Evolutionary conservation across 2,888 invertebrate species (phyloP).

Genomic region (Dasysyrphus tricinctus): DNA sequence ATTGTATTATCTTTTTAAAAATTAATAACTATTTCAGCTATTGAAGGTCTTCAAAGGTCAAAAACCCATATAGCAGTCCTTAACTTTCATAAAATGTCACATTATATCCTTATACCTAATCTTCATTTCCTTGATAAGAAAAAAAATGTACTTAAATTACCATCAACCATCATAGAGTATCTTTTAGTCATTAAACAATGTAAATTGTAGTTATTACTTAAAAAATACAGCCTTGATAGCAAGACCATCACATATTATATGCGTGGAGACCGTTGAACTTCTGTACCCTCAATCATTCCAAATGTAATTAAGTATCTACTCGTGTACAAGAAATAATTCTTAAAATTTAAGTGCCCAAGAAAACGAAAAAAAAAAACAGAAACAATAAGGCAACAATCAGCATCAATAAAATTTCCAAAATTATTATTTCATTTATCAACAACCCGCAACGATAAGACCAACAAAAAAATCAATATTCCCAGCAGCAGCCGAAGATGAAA

Average conservation of each 20-base stretch:
- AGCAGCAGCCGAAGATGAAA: not conserved
- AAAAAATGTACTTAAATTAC: not conserved
- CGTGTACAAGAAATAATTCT: constrained; percentile 58
- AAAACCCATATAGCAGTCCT: not conserved
- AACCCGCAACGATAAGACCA: constrained; percentile 57
- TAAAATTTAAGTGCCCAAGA: constrained; percentile 64
- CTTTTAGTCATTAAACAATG: constrained; percentile 14
- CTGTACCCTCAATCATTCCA: constrained; percentile 29
- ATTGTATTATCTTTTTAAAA: not conserved
- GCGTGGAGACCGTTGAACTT: constrained; percentile 44
- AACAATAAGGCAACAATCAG: constrained; percentile 69
- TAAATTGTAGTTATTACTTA: constrained; percentile 27
- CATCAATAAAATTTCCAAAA: constrained; percentile 66
- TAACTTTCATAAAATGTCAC: not conserved
- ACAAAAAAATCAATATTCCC: constrained; percentile 20
- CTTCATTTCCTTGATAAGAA: constrained; percentile 16
- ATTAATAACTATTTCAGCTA: not conserved
- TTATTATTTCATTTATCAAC: constrained; percentile 72
- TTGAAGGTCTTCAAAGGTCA: not conserved
- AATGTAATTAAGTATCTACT: constrained; percentile 31
- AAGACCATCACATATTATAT: not conserved
- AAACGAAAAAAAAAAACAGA: constrained; percentile 38
- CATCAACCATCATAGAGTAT: constrained; percentile 16
- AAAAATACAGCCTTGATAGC: constrained; percentile 2
- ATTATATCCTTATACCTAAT: constrained; percentile 37